Evolutionary conservation across 2,113 vertebrate genomes (phyloP), one percentile per base, ranked within the genome.

Genomic region (Sceloporus undulatus): DNA sequence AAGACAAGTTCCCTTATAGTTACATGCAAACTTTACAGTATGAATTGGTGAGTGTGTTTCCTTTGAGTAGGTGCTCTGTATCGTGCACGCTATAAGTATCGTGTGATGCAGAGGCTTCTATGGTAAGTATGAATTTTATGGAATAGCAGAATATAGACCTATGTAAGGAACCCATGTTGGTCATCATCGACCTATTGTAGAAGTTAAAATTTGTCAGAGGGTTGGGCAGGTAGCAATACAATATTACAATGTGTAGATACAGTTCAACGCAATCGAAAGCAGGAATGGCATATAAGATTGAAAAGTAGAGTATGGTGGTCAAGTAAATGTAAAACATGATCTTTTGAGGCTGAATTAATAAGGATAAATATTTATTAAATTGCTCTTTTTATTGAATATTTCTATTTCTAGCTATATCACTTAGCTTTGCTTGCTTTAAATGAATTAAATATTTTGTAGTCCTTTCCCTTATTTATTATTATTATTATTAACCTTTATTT

Each of bases 21-120:
- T 92, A 94, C 94, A 94, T 96, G 92, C 92, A 93, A 93, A 96
- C 93, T 92, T 97, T 79, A 97, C 95, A 77, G 93, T 96, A 87
- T 97, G 78, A 96, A 81, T 97, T 97, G 96, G 97, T 96, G 94
- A 97, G 97, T 97, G 96, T 97, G 96, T 97, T 97, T 97, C 85
- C 96, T 97, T 97, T 96, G 93, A 97, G 97, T 97, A 97, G 97
- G 97, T 97, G 92, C 96, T 97, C 96, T 97, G 96, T 97, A 94
- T 97, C 92, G 96, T 96, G 96, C 94, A 97, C 94, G 76, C 96
- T 94, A 71, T 94, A 94, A 95, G 96, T 93, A 96, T 96, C 95
- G 92, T 97, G 96, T 97, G 96, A 96, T 96, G 97, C 96, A 97
- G 97, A 96, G 97, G 94, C 97, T 96, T 96, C 96, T 90, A 92